These are phyloP conservation scores for Dynastes hyllus DNA, from an alignment of 2,888 invertebrate genomes.

Conservation along the genomic window DNA sequence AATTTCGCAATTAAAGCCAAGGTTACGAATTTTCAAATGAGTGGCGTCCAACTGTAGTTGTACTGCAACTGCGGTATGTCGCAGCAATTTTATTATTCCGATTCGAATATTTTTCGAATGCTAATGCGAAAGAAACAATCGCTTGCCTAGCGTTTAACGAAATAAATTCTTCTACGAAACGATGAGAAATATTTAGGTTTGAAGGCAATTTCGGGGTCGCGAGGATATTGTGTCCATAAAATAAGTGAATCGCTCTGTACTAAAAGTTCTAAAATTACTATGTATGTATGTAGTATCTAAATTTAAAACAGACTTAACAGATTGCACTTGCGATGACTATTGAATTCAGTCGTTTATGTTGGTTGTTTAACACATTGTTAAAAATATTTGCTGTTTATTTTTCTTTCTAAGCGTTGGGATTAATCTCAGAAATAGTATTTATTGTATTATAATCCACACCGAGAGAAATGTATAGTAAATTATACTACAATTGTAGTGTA, in stretches of 20 bases:
- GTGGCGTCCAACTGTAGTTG: slow-evolving; percentile 8
- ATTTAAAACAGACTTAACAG: background rate
- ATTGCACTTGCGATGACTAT: no score
- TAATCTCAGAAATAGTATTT: no score
- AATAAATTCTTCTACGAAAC: background rate
- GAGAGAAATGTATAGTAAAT: no score
- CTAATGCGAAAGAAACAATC: slow-evolving; percentile 12
- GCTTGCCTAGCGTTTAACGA: background rate
- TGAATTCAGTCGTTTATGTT: no score
- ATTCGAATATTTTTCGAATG: slow-evolving; percentile 36
- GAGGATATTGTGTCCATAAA: background rate
- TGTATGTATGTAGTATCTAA: background rate
- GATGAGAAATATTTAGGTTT: slow-evolving; percentile 1
- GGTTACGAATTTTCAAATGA: slow-evolving; percentile 51
- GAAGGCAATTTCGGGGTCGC: slow-evolving; percentile 10
- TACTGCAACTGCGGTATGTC: background rate
- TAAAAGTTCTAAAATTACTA: no score
- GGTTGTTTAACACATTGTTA: no score
- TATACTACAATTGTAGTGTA: no score
- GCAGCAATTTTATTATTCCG: slow-evolving; percentile 17
- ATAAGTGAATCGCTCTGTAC: no score
- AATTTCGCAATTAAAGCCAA: slow-evolving; percentile 52
- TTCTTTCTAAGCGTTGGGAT: no score
- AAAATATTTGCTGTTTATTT: no score
- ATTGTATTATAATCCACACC: no score